Evolutionary conservation across 1,140 invertebrate species (phyloP).

Genomic region (Adelges cooleyi): DNA sequence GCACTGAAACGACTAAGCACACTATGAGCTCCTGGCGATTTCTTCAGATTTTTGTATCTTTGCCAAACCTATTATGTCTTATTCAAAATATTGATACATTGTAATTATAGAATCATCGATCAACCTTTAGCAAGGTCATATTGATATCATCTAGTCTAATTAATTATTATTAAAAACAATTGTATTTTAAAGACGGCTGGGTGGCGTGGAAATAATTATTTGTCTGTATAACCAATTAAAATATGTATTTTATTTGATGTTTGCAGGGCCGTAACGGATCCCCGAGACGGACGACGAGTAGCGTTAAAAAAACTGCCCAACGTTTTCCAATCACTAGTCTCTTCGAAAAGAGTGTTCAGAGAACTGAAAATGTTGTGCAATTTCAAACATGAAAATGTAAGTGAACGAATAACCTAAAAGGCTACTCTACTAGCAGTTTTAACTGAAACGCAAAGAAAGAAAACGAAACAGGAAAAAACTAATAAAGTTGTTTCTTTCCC

Average conservation of each 20-base stretch:
- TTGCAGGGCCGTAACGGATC: constrained; percentile 96
- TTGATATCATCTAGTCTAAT: too few species aligned
- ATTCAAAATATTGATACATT: background rate
- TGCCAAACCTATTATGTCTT: constrained; percentile 7
- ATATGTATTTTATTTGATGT: constrained; percentile 30
- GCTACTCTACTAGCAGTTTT: too few species aligned
- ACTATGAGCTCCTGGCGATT: background rate
- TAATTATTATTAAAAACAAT: too few species aligned
- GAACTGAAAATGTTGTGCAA: constrained; percentile 99
- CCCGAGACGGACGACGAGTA: constrained; percentile 91
- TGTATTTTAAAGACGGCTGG: too few species aligned
- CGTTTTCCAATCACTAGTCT: constrained; percentile 98
- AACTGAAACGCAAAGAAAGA: too few species aligned
- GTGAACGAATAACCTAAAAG: constrained; percentile 38
- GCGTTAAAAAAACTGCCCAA: constrained; percentile 99
- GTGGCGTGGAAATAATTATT: background rate
- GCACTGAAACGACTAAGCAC: background rate
- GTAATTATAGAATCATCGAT: constrained; percentile 12
- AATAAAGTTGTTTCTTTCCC: constrained; percentile 34
- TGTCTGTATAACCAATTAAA: background rate
- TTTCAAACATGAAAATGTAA: constrained; percentile 99
- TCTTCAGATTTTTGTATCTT: constrained; percentile 8
- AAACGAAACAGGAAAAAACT: background rate
- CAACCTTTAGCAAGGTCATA: background rate
- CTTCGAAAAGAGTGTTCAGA: constrained; percentile 93